A percentile compares a stretch with the other conserved stretches of the same genome.
Evolutionary conservation across 1,140 invertebrate species (phyloP).

Genomic region (Prorops nasuta): DNA sequence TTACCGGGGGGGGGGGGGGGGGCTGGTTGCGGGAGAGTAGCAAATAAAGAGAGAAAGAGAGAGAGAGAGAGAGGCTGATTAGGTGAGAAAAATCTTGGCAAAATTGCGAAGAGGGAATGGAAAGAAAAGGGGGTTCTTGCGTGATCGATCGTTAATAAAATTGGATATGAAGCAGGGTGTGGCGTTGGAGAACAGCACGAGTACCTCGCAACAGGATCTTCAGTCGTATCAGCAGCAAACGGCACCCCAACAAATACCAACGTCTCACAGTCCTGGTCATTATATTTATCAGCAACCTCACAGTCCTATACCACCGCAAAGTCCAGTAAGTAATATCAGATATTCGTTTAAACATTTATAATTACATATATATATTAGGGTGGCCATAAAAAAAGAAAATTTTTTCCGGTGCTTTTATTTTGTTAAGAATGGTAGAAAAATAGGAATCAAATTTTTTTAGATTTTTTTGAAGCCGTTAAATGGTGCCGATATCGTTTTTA

Average conservation of each 20-base stretch:
- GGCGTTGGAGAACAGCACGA: conserved; percentile 62
- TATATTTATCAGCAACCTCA: conserved; percentile 52
- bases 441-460: no score
- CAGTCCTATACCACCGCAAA: conserved; percentile 50
- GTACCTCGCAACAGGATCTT: conserved; percentile 53
- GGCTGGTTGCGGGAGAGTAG: no score
- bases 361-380: no score
- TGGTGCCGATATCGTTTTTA: no score
- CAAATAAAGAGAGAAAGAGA: no score
- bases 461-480: no score
- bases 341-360: not conserved
- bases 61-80: no score
- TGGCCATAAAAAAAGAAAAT: no score
- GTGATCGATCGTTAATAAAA: conserved; percentile 25
- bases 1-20: no score
- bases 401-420: no score
- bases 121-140: not conserved
- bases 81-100: no score
- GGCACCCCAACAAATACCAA: conserved; percentile 51
- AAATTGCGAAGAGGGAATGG: not conserved
- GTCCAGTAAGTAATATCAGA: conserved; percentile 45
- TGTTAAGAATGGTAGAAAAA: no score
- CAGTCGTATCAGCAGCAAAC: conserved; percentile 48
- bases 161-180: conserved; percentile 57
- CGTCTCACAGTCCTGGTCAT: conserved; percentile 50